Conservation (phyloP, 2,113 vertebrate species). For the Okapia johnstoni region DNA sequence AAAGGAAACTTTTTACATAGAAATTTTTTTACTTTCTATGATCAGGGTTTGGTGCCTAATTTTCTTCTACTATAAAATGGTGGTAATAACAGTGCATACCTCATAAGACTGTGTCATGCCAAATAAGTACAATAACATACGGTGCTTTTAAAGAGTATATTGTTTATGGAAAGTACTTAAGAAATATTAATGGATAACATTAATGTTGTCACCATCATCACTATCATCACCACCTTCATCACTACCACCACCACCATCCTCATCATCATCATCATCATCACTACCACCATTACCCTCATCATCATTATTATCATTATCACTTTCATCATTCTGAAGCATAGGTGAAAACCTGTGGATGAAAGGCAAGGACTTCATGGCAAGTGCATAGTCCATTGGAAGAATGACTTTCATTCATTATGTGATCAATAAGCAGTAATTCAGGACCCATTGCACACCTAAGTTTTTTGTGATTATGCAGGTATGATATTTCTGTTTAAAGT, state of each 20-base stretch:
- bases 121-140: neutral
- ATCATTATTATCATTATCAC: neutral
- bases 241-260: neutral
- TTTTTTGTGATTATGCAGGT: neutral
- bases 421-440: neutral
- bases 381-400: neutral
- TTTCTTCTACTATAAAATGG: neutral
- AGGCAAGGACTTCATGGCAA: neutral
- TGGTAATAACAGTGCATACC: neutral
- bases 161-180: neutral
- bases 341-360: neutral
- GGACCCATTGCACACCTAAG: neutral
- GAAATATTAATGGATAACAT: neutral
- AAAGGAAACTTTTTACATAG: neutral
- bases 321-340: neutral
- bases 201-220: neutral
- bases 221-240: fast-evolving
- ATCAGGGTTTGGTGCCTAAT: neutral
- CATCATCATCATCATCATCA: neutral
- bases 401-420: neutral
- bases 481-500: neutral
- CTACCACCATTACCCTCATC: neutral
- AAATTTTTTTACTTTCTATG: neutral
- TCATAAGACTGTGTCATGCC: neutral
- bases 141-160: neutral